Base-by-base conservation (phyloP, 2,797 vertebrate genomes). In the Coluber constrictor region DNA sequence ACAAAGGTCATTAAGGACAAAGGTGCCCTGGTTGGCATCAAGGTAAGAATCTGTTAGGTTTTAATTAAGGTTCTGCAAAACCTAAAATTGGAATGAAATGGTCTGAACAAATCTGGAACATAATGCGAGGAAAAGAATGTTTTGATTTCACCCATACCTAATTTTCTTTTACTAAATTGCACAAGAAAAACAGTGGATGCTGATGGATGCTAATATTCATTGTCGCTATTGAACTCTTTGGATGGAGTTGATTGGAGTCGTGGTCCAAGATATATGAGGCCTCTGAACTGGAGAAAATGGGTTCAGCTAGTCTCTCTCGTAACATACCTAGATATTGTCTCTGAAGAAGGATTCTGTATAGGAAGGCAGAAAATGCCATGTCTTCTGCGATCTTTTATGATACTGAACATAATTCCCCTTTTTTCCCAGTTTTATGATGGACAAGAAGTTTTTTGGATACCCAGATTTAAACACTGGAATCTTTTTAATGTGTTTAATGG, bases 21-120 rank as follows among this genome's bases (percentile, higher is more conserved):
- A 95, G 97, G 97, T 1, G 98, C 97, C 95, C 97, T 99, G 10
- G 98, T 99, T 0, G 99, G 99, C 95, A 99, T 99, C 98, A 99
- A 99, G 98, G 99, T 98, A 95, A 96, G 95, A 11, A 20, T 12
- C 32, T 47, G 4, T 8, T 57, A 32, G 29, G 27, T 11, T 18
- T 37, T 12, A 7, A 61, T 87, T 11, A 55, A 37, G 16, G 23
- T 16, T 27, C 13, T 56, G 11, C 57, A 18, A 43, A 29, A 57
- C 12, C 25, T 57, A 32, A 54, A 51, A 54, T 32, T 47, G 56
- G 37, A 25, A 47, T 12, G 20, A 37, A 47, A 57, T 90, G 25
- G 29, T 32, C 25, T 9, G 37, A 9, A 57, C 27, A 20, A 89
- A 23, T 12, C 43, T 29, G 16, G n/a, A 89, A 29, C 55, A 32